Conservation (phyloP, 1,140 invertebrate species). For the Aphis gossypii region DNA sequence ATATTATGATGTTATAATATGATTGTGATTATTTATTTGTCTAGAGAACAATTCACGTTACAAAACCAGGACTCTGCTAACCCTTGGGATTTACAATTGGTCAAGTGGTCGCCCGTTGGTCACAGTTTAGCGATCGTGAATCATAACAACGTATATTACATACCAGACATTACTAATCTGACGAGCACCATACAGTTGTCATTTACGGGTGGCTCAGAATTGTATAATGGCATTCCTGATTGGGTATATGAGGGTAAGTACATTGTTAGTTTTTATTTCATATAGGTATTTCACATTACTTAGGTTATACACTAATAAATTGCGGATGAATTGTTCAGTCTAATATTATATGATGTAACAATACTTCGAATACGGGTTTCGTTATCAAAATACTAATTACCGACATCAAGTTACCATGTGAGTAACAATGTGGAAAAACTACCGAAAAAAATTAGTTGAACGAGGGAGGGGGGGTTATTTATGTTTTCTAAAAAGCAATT, state of each 20-base stretch:
- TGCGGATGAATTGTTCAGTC: too few species aligned
- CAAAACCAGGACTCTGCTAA: constrained; percentile 64
- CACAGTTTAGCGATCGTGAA: constrained; percentile 79
- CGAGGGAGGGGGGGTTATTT: too few species aligned
- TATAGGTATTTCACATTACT: neutral
- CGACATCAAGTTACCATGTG: too few species aligned
- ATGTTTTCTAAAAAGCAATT: too few species aligned
- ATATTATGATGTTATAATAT: neutral
- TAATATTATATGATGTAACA: too few species aligned
- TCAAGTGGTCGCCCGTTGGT: constrained; percentile 74
- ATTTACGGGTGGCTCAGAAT: constrained; percentile 62
- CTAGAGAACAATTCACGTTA: constrained; percentile 59
- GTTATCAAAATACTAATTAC: too few species aligned
- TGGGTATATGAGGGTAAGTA: constrained; percentile 81
- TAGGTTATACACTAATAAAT: too few species aligned
- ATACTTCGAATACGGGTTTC: too few species aligned
- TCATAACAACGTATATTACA: constrained; percentile 82
- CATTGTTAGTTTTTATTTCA: neutral
- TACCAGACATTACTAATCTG: constrained; percentile 65
- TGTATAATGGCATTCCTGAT: constrained; percentile 81
- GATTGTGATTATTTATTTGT: neutral
- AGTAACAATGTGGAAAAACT: too few species aligned
- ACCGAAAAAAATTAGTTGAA: too few species aligned
- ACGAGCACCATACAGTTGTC: constrained; percentile 63
- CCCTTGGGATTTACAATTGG: constrained; percentile 60